Conservation (phyloP, 2,113 vertebrate species). For the Garra rufa region DNA sequence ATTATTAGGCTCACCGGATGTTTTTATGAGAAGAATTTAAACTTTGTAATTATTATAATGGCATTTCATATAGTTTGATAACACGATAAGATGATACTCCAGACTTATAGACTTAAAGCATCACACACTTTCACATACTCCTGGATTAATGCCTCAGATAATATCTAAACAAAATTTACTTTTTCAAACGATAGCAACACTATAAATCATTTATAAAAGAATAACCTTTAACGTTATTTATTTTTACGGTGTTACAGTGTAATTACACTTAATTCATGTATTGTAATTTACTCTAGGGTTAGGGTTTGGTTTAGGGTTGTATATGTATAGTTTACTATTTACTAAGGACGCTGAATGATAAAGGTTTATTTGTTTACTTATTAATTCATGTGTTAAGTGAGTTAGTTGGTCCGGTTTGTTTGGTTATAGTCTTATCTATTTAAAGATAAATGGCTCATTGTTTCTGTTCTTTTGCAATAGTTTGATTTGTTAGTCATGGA, state of each 20-base stretch:
- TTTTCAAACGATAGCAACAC: neutral
- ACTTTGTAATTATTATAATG: neutral
- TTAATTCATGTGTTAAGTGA: neutral
- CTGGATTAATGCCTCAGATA: neutral
- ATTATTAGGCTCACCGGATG: neutral
- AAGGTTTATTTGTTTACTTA: neutral
- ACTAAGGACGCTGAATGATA: neutral
- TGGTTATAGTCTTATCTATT: constrained; percentile 1
- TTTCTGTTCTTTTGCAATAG: neutral
- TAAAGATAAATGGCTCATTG: constrained; percentile 1
- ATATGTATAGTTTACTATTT: neutral
- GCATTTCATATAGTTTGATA: neutral
- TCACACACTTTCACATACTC: neutral
- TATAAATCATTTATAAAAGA: neutral
- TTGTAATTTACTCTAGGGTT: neutral
- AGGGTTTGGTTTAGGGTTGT: neutral
- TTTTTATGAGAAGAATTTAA: neutral
- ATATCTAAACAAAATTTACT: neutral
- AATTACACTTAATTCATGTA: neutral
- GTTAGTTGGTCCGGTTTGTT: neutral
- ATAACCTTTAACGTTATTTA: neutral
- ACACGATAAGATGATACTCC: neutral
- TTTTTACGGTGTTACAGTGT: neutral
- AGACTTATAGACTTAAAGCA: neutral
- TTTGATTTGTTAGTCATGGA: neutral